phyloP scores from a whole-genome alignment of 2,113 vertebrate genomes.

The Pseudonaja textilis region DNA sequence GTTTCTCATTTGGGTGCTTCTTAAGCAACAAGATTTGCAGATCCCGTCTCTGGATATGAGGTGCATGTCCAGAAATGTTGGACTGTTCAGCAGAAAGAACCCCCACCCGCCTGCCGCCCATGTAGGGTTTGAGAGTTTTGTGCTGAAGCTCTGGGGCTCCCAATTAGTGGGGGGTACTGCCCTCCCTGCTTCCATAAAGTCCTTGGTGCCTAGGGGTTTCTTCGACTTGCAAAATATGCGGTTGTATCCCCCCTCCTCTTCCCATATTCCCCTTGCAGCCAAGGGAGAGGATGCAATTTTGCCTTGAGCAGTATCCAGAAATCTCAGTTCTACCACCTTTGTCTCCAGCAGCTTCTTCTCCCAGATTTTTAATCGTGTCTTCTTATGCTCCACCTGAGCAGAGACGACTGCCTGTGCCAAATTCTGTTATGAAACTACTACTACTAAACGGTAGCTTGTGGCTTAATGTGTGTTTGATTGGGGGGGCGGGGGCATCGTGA shows the following conservation, averaged over 20 bases:
- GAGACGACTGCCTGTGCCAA: constrained; percentile 63
- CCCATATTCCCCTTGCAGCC: not conserved
- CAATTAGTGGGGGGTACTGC: not conserved
- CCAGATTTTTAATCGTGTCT: not conserved
- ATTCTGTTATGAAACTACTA: constrained; percentile 43
- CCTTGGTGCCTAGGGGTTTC: too few relatives aligned
- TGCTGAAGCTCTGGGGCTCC: not conserved
- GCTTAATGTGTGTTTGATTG: constrained; percentile 50
- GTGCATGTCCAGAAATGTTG: not conserved
- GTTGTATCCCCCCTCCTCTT: not conserved
- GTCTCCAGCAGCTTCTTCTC: not conserved
- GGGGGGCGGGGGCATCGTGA: not conserved
- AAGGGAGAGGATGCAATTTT: not conserved
- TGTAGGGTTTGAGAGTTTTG: not conserved
- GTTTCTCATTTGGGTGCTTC: not conserved
- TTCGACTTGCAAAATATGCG: not conserved
- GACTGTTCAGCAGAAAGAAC: not conserved
- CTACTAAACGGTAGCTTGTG: constrained; percentile 55
- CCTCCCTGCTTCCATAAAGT: not conserved
- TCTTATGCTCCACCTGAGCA: constrained; percentile 13
- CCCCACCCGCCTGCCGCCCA: too few relatives aligned
- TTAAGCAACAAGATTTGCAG: not conserved
- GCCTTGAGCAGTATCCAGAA: not conserved
- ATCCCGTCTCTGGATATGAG: too few relatives aligned
- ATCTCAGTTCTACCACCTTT: not conserved